phyloP scores from a whole-genome alignment of 2,797 vertebrate genomes.

The Centroberyx gerrardi region DNA sequence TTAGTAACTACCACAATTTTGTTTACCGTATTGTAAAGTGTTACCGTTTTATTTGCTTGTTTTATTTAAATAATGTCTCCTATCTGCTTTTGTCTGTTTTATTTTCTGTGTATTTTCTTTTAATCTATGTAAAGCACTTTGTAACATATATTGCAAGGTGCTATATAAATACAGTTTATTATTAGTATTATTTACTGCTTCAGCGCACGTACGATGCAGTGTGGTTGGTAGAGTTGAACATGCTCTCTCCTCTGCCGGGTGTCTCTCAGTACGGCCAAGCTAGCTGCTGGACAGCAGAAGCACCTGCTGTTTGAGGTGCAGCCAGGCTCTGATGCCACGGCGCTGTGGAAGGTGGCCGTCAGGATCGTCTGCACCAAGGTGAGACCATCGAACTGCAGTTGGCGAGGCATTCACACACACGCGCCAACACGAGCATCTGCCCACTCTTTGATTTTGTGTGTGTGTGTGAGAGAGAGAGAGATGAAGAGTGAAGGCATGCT shows the following conservation, averaged over 20 bases:
- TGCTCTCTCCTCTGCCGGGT: conserved; percentile 14
- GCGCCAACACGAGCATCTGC: conserved; percentile 9
- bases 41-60: too few relatives aligned
- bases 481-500: not conserved
- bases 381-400: conserved; percentile 51
- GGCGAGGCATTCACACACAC: not conserved
- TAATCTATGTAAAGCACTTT: too few relatives aligned
- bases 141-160: too few relatives aligned
- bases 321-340: conserved; percentile 94
- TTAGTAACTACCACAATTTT: too few relatives aligned
- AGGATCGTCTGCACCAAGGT: conserved; percentile 97
- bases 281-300: conserved; percentile 94
- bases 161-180: too few relatives aligned
- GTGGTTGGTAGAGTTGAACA: not conserved
- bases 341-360: conserved; percentile 96
- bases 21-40: too few relatives aligned
- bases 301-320: conserved; percentile 97
- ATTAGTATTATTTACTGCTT: not conserved
- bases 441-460: not conserved
- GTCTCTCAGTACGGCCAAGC: conserved; percentile 90
- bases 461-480: not conserved
- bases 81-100: too few relatives aligned
- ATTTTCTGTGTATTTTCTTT: too few relatives aligned
- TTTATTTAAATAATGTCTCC: too few relatives aligned
- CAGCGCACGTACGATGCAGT: not conserved